These are phyloP conservation scores for Cyanoliseus patagonus DNA, from an alignment of 2,113 vertebrate species.

Conservation along the genomic window DNA sequence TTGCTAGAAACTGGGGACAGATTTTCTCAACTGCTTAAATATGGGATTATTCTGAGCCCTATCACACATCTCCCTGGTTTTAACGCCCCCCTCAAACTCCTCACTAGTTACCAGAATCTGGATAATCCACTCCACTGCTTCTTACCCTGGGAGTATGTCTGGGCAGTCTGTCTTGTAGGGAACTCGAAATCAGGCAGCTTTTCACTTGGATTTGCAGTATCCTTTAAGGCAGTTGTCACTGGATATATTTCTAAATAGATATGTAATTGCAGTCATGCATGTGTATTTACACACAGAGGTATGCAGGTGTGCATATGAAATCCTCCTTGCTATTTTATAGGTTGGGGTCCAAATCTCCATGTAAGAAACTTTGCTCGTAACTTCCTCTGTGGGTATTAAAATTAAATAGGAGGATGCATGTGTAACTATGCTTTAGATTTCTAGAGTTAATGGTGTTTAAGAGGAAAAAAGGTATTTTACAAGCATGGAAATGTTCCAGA, in stretches of 20 bases:
- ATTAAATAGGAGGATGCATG: background rate
- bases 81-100: background rate
- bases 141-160: too few relatives aligned
- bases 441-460: background rate
- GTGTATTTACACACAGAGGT: background rate
- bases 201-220: background rate
- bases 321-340: background rate
- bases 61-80: background rate
- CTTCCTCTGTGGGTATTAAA: background rate
- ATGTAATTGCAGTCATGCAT: background rate
- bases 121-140: background rate
- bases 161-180: background rate
- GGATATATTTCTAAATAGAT: background rate
- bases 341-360: background rate
- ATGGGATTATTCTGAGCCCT: background rate
- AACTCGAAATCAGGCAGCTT: background rate
- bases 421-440: background rate
- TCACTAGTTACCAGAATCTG: background rate
- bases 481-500: background rate
- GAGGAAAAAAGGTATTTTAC: background rate
- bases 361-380: background rate
- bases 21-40: background rate
- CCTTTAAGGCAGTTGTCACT: background rate
- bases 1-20: accelerated
- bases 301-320: background rate